phyloP scores from a whole-genome alignment of 2,888 invertebrate species.

The Apocheima hispidaria region DNA sequence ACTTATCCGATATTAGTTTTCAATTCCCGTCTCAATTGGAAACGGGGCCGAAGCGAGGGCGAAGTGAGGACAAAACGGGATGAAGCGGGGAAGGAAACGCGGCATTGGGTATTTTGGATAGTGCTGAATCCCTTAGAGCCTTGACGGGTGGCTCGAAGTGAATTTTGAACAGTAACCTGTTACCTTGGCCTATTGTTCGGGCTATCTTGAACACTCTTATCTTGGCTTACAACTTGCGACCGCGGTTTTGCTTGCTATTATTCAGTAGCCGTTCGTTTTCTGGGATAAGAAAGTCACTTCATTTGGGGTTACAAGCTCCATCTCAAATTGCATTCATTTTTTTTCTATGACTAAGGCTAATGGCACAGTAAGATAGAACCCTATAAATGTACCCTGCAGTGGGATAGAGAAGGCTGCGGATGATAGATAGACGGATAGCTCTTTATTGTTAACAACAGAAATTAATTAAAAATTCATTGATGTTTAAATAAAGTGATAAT shows the following conservation, averaged over 20 bases:
- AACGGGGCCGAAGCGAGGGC: constrained; percentile 29
- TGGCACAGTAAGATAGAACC: too few species aligned
- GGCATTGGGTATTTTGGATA: constrained; percentile 28
- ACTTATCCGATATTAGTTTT: constrained; percentile 67
- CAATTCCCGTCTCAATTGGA: constrained; percentile 57
- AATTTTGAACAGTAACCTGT: constrained; percentile 16
- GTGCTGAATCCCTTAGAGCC: constrained; percentile 22
- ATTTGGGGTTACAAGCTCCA: too few species aligned
- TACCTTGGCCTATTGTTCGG: constrained; percentile 10
- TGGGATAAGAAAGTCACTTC: not conserved
- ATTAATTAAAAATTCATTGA: too few species aligned
- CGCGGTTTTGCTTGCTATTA: not conserved
- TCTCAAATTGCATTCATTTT: too few species aligned
- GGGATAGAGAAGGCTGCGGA: too few species aligned
- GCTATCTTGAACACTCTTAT: not conserved
- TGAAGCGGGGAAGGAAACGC: constrained; percentile 6
- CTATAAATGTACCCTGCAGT: too few species aligned
- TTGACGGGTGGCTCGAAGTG: constrained; percentile 12
- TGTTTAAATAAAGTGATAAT: too few species aligned
- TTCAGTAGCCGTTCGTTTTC: not conserved
- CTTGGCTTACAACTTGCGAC: not conserved
- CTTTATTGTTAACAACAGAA: too few species aligned
- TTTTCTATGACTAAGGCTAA: too few species aligned
- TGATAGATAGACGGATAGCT: too few species aligned
- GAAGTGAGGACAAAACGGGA: constrained; percentile 6